Evolutionary conservation across 2,113 vertebrate species (phyloP).

Genomic region (Pseudorhombus dupliciocellatus): DNA sequence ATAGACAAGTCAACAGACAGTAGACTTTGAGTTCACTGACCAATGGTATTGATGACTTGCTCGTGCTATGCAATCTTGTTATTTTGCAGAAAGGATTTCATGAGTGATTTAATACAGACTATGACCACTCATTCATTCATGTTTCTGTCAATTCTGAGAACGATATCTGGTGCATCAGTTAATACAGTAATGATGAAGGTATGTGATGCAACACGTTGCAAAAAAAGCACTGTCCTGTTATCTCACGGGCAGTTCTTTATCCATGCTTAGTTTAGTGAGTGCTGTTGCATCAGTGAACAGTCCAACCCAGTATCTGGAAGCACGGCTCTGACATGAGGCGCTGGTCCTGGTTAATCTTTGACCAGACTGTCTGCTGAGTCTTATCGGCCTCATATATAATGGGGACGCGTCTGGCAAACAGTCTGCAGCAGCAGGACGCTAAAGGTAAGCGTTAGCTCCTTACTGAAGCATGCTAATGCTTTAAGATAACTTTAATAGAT

Average conservation of each 20-base stretch:
- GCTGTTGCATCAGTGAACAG: constrained; percentile 55
- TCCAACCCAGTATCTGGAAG: constrained; percentile 21
- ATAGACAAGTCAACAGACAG: neutral
- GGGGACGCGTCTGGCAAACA: neutral
- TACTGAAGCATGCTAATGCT: neutral
- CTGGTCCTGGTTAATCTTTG: constrained; percentile 66
- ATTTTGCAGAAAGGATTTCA: neutral
- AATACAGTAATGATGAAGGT: neutral
- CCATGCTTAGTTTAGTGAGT: constrained; percentile 17
- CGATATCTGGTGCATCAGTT: neutral
- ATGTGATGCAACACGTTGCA: constrained; percentile 8
- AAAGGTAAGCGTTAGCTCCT: constrained; percentile 61
- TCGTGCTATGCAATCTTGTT: neutral
- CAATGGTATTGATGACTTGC: neutral
- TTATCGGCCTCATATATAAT: constrained; percentile 62
- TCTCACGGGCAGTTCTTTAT: neutral
- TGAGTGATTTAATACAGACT: neutral
- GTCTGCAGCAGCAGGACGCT: constrained; percentile 61
- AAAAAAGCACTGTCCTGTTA: neutral
- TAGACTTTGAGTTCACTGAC: neutral
- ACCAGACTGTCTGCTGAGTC: constrained; percentile 46
- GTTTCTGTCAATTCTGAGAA: neutral
- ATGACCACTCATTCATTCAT: no score
- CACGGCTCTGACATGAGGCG: constrained; percentile 10
- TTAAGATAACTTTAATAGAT: neutral